Base-by-base conservation (phyloP, 1,140 invertebrate genomes). In the Solenopsis fugax region DNA sequence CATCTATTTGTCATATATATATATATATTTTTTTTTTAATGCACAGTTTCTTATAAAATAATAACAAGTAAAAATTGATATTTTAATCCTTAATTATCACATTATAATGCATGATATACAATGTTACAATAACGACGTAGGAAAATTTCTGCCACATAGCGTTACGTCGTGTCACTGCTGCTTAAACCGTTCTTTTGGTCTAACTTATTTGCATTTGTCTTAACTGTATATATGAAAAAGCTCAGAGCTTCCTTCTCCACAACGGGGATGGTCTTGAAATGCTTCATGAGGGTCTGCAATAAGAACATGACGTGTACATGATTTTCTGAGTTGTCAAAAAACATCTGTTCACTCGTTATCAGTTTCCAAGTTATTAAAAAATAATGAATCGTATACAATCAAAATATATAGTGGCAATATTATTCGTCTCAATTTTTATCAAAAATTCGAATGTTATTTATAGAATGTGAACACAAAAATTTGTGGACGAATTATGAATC, bases 191-290 rank as follows among this genome's bases (percentile, higher is more conserved):
- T 98, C 93, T 98, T 98, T 94, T 98, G 98, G 95, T 99, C 98
- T 89, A 98, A 95, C 95, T 98, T 99, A 93, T 98, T 99, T 71
- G 97, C 97, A 95, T 99, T 98, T 80, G 98, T 98, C 96, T 99
- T 99, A 0, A 99, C 98, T 95, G 98, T 99, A 93, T 99, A 99
- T 90, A 99, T 98, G 93, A 99, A 99, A 93, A 98, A 98, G n/a
- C 98, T 98, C 18, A 99, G 95, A 37, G 98, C 98, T 95, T 99
- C 98, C 93, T 99, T 99, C 94, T 99, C 98, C 91, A 97, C 97
- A 1, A 99, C 98, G 56, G 98, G 98, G 93, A 99, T 98, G 71
- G 98, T 97, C 94, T 98, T 98, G 95, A 99, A 99, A 95, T 99
- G 99, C 93, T 98, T 98, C 95, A 98, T 98, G 41, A 99, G 96